Conservation (phyloP, 2,797 vertebrate genomes). For the Coccyzus lansbergi region DNA sequence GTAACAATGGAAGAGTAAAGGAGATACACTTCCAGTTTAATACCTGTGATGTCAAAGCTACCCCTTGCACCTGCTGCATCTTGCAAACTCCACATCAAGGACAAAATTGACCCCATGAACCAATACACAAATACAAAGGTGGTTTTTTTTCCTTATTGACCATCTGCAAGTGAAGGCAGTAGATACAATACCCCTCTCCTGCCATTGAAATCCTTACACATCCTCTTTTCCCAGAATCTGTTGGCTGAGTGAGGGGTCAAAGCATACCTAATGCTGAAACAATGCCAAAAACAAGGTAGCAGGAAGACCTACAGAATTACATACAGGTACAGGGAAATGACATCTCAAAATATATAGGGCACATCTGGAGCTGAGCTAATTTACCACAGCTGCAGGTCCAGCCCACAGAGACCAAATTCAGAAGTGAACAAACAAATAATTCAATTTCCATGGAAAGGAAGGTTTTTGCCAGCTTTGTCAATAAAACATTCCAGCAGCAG, state of each 20-base stretch:
- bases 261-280: not conserved
- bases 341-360: not conserved
- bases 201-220: not conserved
- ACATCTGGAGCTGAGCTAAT: conserved; percentile 54
- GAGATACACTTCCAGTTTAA: accelerated
- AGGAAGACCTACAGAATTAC: not conserved
- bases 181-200: accelerated
- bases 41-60: not conserved
- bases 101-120: not conserved
- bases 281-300: not conserved
- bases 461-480: conserved; percentile 40
- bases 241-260: not conserved
- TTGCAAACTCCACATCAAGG: accelerated
- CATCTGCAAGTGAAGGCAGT: not conserved
- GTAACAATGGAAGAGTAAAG: not conserved
- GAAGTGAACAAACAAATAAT: conserved; percentile 57
- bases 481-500: conserved; percentile 35
- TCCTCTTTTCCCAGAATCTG: not conserved
- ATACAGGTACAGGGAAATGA: not conserved
- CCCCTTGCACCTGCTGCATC: not conserved
- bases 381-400: conserved; percentile 56
- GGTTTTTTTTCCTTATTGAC: not conserved
- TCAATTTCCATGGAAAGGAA: conserved; percentile 49
- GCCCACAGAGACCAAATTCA: conserved; percentile 30
- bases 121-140: not conserved